A percentile compares a stretch with the other conserved stretches of the same genome.
Evolutionary conservation across 2,888 invertebrate genomes (phyloP).

Genomic region (Calliphora vomitoria): DNA sequence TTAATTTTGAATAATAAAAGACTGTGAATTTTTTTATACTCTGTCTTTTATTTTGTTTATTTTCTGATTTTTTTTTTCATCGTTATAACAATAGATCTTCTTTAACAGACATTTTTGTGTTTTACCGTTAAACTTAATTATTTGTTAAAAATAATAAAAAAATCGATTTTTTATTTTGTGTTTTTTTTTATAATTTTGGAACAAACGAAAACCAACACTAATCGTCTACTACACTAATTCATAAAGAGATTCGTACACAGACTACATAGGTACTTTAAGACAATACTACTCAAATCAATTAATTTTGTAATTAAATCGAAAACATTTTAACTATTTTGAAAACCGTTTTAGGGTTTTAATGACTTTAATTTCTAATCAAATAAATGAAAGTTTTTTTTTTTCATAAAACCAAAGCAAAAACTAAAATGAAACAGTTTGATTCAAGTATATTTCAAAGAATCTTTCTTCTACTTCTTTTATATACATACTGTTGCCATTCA

Average conservation of each 20-base stretch:
- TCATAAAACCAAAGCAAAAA: not conserved
- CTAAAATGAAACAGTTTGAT: not conserved
- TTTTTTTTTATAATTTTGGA: conserved; percentile 1
- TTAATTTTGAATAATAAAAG: not conserved
- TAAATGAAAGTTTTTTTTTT: conserved; percentile 59
- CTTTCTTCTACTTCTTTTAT: not conserved
- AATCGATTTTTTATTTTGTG: not conserved
- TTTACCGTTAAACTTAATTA: conserved; percentile 56
- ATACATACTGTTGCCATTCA: not conserved
- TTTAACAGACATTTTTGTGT: not conserved
- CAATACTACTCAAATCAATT: not conserved
- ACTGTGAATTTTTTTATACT: not conserved
- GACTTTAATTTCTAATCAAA: conserved; percentile 1
- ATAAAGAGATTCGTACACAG: not conserved
- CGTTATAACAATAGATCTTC: not conserved
- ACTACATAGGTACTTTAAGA: not conserved
- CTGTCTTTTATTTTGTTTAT: not conserved
- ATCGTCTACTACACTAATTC: not conserved
- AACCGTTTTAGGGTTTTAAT: conserved; percentile 6
- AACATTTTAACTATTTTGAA: not conserved
- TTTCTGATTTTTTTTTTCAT: not conserved
- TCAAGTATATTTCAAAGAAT: conserved; percentile 30
- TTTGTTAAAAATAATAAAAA: conserved; percentile 16
- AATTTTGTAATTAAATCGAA: conserved; percentile 30
- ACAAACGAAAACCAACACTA: not conserved